These are phyloP conservation scores for Sympetrum striolatum DNA, from an alignment of 2,888 invertebrate species.

Conservation along the genomic window DNA sequence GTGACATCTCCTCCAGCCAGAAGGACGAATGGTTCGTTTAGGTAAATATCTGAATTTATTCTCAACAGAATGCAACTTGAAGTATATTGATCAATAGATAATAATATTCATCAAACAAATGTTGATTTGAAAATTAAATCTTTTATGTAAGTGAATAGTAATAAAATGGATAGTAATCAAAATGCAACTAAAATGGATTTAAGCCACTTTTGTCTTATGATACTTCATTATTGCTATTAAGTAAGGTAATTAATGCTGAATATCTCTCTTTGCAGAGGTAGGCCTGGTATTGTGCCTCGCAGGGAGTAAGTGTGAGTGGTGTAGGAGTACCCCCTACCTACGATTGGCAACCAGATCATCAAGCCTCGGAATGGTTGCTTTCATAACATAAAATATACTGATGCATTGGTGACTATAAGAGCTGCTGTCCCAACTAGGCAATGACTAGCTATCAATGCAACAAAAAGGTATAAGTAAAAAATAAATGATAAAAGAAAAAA, in stretches of 20 bases:
- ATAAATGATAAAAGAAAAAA: slow-evolving; percentile 25
- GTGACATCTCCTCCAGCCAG: slow-evolving; percentile 68
- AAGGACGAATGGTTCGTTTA: slow-evolving; percentile 93
- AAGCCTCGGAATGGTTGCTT: slow-evolving; percentile 54
- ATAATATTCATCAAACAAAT: no score
- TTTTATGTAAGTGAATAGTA: no score
- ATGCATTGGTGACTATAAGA: slow-evolving; percentile 1
- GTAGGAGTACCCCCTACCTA: slow-evolving; percentile 54
- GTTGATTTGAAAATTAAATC: no score
- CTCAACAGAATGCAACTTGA: no score
- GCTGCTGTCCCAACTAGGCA: slow-evolving; percentile 24
- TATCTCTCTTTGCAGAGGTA: slow-evolving; percentile 53
- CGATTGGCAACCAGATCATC: slow-evolving; percentile 51
- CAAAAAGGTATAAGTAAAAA: slow-evolving; percentile 31
- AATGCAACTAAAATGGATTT: no score
- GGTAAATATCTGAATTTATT: slow-evolving; percentile 58
- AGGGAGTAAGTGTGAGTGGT: slow-evolving; percentile 55
- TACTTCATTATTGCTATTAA: no score
- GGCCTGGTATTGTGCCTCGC: slow-evolving; percentile 56
- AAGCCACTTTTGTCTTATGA: no score
- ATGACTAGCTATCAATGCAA: slow-evolving; percentile 17
- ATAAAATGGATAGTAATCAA: no score
- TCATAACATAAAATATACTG: slow-evolving; percentile 15
- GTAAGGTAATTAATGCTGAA: not conserved
- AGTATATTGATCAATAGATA: no score